Conservation (phyloP, 2,797 vertebrate genomes). For the Oreonectes daqikongensis region DNA sequence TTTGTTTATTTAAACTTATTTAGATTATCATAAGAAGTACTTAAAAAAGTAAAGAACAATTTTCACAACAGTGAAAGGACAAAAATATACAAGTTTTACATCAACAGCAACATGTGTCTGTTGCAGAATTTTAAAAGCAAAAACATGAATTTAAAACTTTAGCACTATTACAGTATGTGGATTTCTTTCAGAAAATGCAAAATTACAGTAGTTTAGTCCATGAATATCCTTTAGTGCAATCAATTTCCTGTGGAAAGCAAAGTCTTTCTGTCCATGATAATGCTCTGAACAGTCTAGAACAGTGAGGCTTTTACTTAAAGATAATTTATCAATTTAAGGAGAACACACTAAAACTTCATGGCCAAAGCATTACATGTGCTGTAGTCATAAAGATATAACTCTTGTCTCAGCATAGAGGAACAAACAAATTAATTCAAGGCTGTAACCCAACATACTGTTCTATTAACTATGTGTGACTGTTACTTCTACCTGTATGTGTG, state of each 20-base stretch:
- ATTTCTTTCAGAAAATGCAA: slow-evolving; percentile 1
- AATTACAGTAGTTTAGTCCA: neutral
- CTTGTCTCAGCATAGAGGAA: slow-evolving; percentile 1
- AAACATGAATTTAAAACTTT: too few species aligned
- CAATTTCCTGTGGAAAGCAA: neutral
- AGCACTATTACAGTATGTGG: too few species aligned
- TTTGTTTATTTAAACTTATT: too few species aligned
- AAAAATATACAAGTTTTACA: too few species aligned
- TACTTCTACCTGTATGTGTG: too few species aligned
- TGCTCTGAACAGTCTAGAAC: neutral
- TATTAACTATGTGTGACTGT: neutral
- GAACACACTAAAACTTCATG: neutral
- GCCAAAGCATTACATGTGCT: neutral
- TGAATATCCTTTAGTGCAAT: neutral
- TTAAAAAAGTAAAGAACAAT: too few species aligned
- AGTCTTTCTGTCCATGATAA: neutral
- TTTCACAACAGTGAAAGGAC: too few species aligned
- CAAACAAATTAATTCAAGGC: slow-evolving; percentile 1
- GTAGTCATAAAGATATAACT: neutral
- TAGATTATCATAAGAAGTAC: too few species aligned
- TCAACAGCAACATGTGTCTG: too few species aligned
- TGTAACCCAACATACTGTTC: neutral
- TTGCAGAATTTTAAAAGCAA: too few species aligned
- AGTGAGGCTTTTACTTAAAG: neutral
- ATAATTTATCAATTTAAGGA: neutral